A percentile compares a stretch with the other conserved stretches of the same genome.
Evolutionary conservation across 2,888 invertebrate genomes (phyloP).

Genomic region (Drosophila leonis): DNA sequence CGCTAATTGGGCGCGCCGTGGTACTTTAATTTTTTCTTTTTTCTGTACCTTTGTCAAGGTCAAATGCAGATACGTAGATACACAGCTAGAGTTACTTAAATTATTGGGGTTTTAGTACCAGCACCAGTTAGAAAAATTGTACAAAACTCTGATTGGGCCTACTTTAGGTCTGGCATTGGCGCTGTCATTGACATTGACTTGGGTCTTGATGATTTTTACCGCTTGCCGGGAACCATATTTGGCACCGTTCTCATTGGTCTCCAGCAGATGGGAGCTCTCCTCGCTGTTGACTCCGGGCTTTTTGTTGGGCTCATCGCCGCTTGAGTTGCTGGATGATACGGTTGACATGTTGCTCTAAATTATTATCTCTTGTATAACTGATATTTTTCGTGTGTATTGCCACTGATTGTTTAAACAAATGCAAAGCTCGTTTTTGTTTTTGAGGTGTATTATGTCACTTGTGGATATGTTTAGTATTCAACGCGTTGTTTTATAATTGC

Average conservation of each 20-base stretch:
- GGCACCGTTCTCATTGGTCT: slow-evolving; percentile 80
- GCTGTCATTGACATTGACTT: slow-evolving; percentile 51
- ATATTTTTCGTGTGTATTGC: background rate
- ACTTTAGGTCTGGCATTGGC: slow-evolving; percentile 62
- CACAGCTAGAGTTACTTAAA: slow-evolving; percentile 10
- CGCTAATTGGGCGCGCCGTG: slow-evolving; percentile 31
- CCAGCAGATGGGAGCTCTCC: slow-evolving; percentile 84
- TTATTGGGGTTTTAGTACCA: slow-evolving; percentile 29
- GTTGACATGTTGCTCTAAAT: slow-evolving; percentile 56
- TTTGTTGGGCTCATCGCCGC: slow-evolving; percentile 65
- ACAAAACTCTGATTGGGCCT: slow-evolving; percentile 22
- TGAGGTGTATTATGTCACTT: slow-evolving; percentile 56
- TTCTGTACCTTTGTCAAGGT: slow-evolving; percentile 44
- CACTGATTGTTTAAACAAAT: slow-evolving; percentile 41
- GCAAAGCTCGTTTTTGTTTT: slow-evolving; percentile 17
- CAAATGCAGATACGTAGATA: slow-evolving; percentile 19
- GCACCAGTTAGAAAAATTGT: slow-evolving; percentile 47
- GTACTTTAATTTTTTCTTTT: background rate
- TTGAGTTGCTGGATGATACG: slow-evolving; percentile 65
- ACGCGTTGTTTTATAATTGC: slow-evolving; percentile 24
- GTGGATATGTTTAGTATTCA: slow-evolving; percentile 55
- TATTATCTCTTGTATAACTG: background rate
- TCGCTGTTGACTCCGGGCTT: slow-evolving; percentile 70
- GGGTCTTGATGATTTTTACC: slow-evolving; percentile 79
- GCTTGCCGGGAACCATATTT: slow-evolving; percentile 83